Evolutionary conservation across 1,140 invertebrate genomes (phyloP).

Genomic region (Drosophila lowei): DNA sequence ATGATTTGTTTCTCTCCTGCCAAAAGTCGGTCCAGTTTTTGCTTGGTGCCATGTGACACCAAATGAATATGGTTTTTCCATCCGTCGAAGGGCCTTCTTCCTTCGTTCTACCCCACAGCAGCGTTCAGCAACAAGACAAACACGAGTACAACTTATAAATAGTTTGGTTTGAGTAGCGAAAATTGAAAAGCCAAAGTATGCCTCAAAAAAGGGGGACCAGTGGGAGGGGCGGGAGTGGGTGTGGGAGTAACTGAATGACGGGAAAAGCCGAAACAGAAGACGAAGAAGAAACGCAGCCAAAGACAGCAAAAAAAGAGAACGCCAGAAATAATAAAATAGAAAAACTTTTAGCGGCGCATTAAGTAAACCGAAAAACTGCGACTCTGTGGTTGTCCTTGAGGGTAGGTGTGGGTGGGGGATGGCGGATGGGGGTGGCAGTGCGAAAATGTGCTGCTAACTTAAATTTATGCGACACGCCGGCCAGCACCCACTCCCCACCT

Average conservation of each 20-base stretch:
- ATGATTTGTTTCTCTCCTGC: too few species aligned
- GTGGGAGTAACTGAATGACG: background rate
- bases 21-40: background rate
- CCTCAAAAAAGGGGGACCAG: conserved; percentile 12
- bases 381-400: conserved; percentile 78
- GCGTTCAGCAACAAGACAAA: conserved; percentile 57
- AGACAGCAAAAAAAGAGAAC: conserved; percentile 18
- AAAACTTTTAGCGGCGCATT: conserved; percentile 80
- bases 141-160: conserved; percentile 66
- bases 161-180: conserved; percentile 64
- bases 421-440: conserved; percentile 31
- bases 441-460: conserved; percentile 77
- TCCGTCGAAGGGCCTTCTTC: background rate
- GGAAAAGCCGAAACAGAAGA: background rate
- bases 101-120: background rate
- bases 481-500: too few species aligned
- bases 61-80: too few species aligned
- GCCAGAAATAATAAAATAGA: conserved; percentile 78
- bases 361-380: conserved; percentile 77
- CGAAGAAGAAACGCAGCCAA: conserved; percentile 46
- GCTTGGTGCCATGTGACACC: background rate
- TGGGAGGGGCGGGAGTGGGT: too few species aligned
- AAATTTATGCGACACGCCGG: conserved; percentile 77
- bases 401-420: background rate
- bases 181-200: conserved; percentile 65